Evolutionary conservation across 2,113 vertebrate species (phyloP), one percentile per base, ranked within the genome.

Genomic region (Zapus hudsonius): DNA sequence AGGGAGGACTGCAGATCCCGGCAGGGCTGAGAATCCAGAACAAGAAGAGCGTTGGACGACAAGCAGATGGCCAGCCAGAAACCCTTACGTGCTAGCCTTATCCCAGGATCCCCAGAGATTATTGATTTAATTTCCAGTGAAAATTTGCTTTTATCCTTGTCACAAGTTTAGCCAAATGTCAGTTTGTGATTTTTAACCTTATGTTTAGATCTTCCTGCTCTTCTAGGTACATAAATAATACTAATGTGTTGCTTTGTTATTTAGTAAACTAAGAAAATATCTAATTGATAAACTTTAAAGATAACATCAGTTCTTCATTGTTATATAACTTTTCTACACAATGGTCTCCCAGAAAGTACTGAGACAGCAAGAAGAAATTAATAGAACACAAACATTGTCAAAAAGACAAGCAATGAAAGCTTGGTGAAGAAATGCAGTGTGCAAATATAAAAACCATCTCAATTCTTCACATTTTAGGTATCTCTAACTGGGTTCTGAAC

Each of bases 141-240:
- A 87, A 80, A 81, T 52, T 72, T 84, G 16, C 33, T 90, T 67
- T 88, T 84, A 52, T 40, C 6, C 52, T 95, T 75, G 55, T 89
- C 70, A 93, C 23, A 75, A 66, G 42, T 89, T 94, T 92, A 92
- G 33, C 70, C 86, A 92, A 90, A 75, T 92, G 86, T 67, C 74
- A 96, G n/a, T 80, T 82, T 88, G 63, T 90, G 89, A 89, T 64
- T 92, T 83, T 89, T 74, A 94, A 87, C 13, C 73, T 89, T 92
- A 59, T 84, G 44, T 57, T 96, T 89, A 40, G 29, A 75, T 83
- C 9, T 85, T 89, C 17, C 47, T 84, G 6, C 82, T 84, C 25
- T 84, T 93, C 90, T 66, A 84, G 64, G 42, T 40, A 91, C 89
- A 91, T 87, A 66, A 89, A 63, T 61, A 91, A 59, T 78, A 27